These are phyloP conservation scores for Ichneumoninae sp. DNA, from an alignment of 2,888 invertebrate species.

Conservation along the genomic window DNA sequence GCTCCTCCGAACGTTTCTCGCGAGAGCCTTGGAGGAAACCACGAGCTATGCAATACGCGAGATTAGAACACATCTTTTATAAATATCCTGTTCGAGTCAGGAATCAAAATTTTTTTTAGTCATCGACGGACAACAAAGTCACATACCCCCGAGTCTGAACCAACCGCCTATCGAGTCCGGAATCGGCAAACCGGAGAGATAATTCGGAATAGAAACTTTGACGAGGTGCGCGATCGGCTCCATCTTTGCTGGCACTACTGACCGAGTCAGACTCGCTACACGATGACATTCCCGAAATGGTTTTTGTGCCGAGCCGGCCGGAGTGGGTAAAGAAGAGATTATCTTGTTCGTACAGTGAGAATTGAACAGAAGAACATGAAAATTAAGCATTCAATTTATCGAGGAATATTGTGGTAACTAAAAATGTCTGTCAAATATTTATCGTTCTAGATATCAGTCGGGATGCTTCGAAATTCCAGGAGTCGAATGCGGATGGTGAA, in stretches of 20 bases:
- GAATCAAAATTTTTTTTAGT: constrained; percentile 10
- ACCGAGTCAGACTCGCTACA: constrained; percentile 66
- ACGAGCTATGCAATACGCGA: constrained; percentile 5
- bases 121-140: constrained; percentile 77
- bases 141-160: constrained; percentile 92
- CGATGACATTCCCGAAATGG: constrained; percentile 2
- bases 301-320: not conserved
- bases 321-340: not conserved
- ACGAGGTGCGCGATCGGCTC: constrained; percentile 91
- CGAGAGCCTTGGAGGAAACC: not conserved
- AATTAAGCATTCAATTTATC: too few species aligned
- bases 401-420: too few species aligned
- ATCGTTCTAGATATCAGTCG: too few species aligned
- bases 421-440: too few species aligned
- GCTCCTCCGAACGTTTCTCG: constrained; percentile 1
- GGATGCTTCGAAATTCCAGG: too few species aligned
- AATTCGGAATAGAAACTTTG: constrained; percentile 92
- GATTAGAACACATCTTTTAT: not conserved
- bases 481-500: too few species aligned
- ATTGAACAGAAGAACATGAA: too few species aligned
- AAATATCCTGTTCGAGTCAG: not conserved
- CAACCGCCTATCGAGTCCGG: constrained; percentile 94
- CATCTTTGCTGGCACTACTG: constrained; percentile 86
- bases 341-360: not conserved
- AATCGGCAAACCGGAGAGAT: constrained; percentile 93